These are phyloP conservation scores for Lasioglossum malachurum DNA, from an alignment of 2,888 invertebrate species.

Conservation along the genomic window DNA sequence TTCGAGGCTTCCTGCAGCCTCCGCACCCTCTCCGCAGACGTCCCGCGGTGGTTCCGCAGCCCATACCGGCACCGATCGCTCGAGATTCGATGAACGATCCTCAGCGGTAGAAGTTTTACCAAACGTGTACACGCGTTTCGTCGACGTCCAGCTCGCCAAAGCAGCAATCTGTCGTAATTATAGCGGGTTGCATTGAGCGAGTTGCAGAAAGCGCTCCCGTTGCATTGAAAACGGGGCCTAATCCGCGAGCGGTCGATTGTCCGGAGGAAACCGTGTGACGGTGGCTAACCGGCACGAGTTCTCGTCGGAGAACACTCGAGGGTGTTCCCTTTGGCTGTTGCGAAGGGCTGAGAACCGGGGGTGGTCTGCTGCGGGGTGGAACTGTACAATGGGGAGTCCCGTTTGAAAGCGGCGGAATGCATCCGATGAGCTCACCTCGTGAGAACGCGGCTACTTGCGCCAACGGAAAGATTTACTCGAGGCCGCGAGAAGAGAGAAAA, in stretches of 20 bases:
- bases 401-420: conserved; percentile 64
- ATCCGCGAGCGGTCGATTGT: neutral
- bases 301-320: conserved; percentile 25
- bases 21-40: conserved; percentile 12
- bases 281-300: conserved; percentile 6
- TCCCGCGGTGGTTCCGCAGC: conserved; percentile 36
- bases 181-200: neutral
- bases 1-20: conserved; percentile 63
- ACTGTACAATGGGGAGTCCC: conserved; percentile 60
- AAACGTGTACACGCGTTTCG: neutral
- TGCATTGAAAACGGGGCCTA: neutral
- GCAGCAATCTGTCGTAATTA: neutral
- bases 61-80: conserved; percentile 26
- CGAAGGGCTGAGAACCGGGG: conserved; percentile 26
- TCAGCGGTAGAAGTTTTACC: neutral
- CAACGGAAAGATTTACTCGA: conserved; percentile 60
- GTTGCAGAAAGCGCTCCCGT: neutral
- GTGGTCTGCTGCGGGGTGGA: conserved; percentile 8
- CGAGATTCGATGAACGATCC: neutral
- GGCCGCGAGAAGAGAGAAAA: conserved; percentile 11
- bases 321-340: conserved; percentile 43
- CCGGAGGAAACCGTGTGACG: neutral
- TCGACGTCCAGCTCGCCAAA: neutral
- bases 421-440: conserved; percentile 56
- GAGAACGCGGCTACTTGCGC: conserved; percentile 61